Base-by-base conservation (phyloP, 2,888 invertebrate genomes). In the Palloptera scutellata region DNA sequence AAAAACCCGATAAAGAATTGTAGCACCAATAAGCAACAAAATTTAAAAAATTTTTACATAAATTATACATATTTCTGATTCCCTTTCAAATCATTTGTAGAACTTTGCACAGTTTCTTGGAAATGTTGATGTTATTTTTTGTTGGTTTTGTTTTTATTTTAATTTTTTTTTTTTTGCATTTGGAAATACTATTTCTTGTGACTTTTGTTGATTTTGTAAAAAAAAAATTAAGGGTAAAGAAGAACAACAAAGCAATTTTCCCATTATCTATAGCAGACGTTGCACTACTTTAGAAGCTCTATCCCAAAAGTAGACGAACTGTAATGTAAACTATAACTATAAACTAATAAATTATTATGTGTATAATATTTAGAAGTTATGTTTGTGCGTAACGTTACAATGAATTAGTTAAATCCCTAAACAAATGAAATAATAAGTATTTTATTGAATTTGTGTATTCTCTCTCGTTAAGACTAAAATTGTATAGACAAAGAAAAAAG, bases 1-100 rank as follows among this genome's bases (percentile, higher is more conserved):
- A 65, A 11, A 72, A 70, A 61, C 64, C 70, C 19, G 67, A 68
- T 48, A 71, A 73, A 30, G 73, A 73, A 62, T 70, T 73, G 70
- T 73, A 73, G 72, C 72, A 20, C 45, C 40, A 55, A 41, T 20
- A 61, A 20, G 52, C 48, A 30, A 30, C 30, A 30, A n/a, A n/a
- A 4, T 30, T 30, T 30, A 30, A 30, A 30, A 30, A 4, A 30
- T 41, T 13, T 42, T 53, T 19, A 48, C 51, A 60, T 52, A 53
- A 53, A 42, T 30, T 55, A 45, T 41, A 54, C 43, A 43, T 48
- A 55, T 13, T 53, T 19, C 19, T 17, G 53, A 52, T 20, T 20
- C 45, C 30, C 6, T 30, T 30, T 30, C 30, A 30, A 30, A 30
- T 30, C 6, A 30, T 30, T 30, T 30, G 30, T 30, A 6, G 30